Percentiles rank a stretch among this genome's conserved stretches.
Evolutionary conservation across 2,797 vertebrate genomes (phyloP).

Genomic region (Peromyscus nudipes): DNA sequence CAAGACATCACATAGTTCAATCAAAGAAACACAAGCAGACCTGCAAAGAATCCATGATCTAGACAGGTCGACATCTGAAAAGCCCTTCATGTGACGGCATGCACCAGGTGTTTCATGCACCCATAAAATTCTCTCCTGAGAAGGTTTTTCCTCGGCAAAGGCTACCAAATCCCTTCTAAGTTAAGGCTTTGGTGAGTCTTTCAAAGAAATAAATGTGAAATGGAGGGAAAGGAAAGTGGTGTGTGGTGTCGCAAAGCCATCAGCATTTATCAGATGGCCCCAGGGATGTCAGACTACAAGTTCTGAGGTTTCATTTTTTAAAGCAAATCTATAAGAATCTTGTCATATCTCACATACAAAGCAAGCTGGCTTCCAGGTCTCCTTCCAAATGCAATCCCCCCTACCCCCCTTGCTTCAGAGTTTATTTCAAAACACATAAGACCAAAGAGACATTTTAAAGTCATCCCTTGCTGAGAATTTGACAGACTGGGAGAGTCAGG

Average conservation of each 20-base stretch:
- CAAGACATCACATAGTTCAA: constrained; percentile 64
- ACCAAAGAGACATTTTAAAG: constrained; percentile 63
- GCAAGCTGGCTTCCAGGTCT: constrained; percentile 39
- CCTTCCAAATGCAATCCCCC: constrained; percentile 51
- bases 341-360: constrained; percentile 67
- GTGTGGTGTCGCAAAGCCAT: constrained; percentile 36
- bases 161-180: constrained; percentile 45
- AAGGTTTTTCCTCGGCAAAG: constrained; percentile 49
- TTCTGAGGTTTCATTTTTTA: constrained; percentile 74
- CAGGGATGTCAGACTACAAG: constrained; percentile 55
- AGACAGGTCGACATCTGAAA: background rate
- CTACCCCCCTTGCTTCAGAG: background rate
- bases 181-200: constrained; percentile 50
- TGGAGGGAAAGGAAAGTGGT: background rate
- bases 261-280: constrained; percentile 67
- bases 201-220: constrained; percentile 69
- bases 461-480: constrained; percentile 49
- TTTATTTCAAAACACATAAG: constrained; percentile 72
- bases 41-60: constrained; percentile 53
- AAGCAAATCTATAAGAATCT: constrained; percentile 74
- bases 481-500: background rate
- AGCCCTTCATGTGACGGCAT: background rate
- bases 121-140: constrained; percentile 1
- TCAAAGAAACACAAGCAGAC: constrained; percentile 65
- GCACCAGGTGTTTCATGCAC: background rate